Percentiles rank a stretch among this genome's conserved stretches.
phyloP scores from a whole-genome alignment of 2,113 vertebrate species.

The Raja brachyura region DNA sequence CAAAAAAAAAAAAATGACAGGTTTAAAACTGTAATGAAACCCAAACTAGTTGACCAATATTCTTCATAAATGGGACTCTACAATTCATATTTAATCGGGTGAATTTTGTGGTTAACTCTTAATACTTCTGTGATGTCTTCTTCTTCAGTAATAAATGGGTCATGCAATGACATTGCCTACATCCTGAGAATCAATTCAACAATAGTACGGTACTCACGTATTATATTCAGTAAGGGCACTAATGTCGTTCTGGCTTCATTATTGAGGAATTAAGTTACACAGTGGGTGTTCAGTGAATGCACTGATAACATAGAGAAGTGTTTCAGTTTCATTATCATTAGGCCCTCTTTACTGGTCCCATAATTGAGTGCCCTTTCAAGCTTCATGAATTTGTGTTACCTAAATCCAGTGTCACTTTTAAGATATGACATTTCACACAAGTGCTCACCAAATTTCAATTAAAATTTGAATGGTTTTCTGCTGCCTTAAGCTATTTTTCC shows the following conservation, averaged over 20 bases:
- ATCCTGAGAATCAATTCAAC: not conserved
- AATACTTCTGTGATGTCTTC: not conserved
- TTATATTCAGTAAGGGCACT: not conserved
- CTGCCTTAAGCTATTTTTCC: not conserved
- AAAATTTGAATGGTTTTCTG: constrained; percentile 2
- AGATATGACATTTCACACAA: not conserved
- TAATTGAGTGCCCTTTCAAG: not conserved
- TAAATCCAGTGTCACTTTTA: constrained; percentile 14
- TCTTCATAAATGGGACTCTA: not conserved
- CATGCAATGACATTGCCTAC: not conserved
- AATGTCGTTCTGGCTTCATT: not conserved
- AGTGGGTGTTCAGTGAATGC: not conserved
- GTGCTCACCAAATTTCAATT: constrained; percentile 28
- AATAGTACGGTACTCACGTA: not conserved
- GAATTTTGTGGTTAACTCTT: not conserved
- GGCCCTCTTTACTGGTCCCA: not conserved
- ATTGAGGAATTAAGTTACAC: not conserved
- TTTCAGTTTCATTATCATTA: not conserved
- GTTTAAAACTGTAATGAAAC: not conserved
- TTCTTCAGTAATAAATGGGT: not conserved
- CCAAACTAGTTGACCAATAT: not conserved
- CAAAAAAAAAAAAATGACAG: not conserved
- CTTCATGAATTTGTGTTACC: constrained; percentile 20
- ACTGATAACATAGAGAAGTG: not conserved
- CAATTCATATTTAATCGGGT: not conserved